Evolutionary conservation across 2,113 vertebrate species (phyloP).

Genomic region (Falco punctatus): DNA sequence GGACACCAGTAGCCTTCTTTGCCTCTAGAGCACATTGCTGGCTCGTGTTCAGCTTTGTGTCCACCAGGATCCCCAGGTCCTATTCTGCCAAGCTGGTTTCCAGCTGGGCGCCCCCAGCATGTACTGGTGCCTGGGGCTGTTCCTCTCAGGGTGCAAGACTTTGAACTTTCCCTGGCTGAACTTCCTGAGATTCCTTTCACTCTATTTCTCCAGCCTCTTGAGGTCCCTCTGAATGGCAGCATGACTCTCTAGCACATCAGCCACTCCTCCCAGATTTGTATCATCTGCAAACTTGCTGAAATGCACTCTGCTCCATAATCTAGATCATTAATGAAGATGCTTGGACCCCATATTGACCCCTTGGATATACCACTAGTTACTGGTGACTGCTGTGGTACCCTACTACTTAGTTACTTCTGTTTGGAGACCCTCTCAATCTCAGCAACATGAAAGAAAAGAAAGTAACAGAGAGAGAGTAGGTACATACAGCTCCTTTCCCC

Average conservation of each 20-base stretch:
- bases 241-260: background rate
- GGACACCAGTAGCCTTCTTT: background rate
- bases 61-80: background rate
- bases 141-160: background rate
- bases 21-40: background rate
- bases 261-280: background rate
- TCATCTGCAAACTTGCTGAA: background rate
- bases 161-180: background rate
- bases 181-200: background rate
- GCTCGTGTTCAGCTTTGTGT: background rate
- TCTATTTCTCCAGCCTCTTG: background rate
- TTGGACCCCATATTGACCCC: background rate
- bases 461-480: background rate
- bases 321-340: background rate
- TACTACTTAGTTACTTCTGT: background rate
- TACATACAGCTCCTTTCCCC: background rate
- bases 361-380: background rate
- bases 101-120: background rate
- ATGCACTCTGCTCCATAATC: background rate
- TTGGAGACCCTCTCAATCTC: background rate
- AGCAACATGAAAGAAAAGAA: background rate
- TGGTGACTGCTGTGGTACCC: background rate
- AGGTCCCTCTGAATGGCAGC: background rate
- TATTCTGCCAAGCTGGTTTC: background rate
- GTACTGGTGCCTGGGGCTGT: background rate